These are phyloP conservation scores for Luperina nickerlii DNA, from an alignment of 2,888 invertebrate genomes.

Conservation along the genomic window DNA sequence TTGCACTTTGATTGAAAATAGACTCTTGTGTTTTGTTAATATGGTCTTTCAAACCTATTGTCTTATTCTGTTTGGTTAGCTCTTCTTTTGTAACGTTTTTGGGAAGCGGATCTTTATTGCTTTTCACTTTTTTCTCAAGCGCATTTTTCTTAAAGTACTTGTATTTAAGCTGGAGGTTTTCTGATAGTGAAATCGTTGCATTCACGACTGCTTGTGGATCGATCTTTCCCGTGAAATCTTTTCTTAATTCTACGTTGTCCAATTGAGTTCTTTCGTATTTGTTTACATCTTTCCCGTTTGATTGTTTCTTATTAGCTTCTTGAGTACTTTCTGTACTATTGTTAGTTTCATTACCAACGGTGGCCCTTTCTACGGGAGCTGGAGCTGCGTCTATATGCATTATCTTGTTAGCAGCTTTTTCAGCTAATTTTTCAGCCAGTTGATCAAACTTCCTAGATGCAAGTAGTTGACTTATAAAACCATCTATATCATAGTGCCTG, in stretches of 20 bases:
- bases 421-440: constrained; percentile 50
- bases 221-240: constrained; percentile 18
- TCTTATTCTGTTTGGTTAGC: background rate
- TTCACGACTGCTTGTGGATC: constrained; percentile 23
- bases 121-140: constrained; percentile 8
- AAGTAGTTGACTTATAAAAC: constrained; percentile 50
- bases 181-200: background rate
- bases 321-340: background rate
- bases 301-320: background rate
- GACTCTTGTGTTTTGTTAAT: background rate
- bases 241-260: background rate
- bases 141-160: constrained; percentile 28
- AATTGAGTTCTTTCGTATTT: background rate
- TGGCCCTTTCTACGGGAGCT: background rate
- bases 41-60: background rate
- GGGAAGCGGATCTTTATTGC: background rate
- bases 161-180: constrained; percentile 29
- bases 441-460: constrained; percentile 52
- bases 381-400: background rate
- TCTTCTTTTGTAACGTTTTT: constrained; percentile 3
- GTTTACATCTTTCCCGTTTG: background rate
- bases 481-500: constrained; percentile 40
- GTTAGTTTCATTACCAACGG: background rate
- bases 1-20: background rate
- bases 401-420: constrained; percentile 50